A percentile compares a stretch with the other conserved stretches of the same genome.
Evolutionary conservation across 2,888 invertebrate genomes (phyloP).

Genomic region (Nymphalis polychloros): DNA sequence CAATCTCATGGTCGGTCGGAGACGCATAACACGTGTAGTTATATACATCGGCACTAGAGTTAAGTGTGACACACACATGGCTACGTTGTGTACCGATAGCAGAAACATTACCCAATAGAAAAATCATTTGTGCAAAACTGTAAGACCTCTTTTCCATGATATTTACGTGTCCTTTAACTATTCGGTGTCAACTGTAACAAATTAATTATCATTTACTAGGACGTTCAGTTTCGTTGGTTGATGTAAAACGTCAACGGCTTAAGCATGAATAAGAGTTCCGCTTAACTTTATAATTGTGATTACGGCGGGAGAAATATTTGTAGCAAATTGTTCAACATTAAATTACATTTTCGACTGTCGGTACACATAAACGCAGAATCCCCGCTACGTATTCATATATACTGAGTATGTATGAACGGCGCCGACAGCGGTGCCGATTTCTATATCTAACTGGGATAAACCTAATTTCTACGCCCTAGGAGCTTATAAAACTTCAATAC

Average conservation of each 20-base stretch:
- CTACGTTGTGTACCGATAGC: background rate
- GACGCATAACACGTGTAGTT: constrained; percentile 57
- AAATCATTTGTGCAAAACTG: background rate
- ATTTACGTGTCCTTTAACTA: no score
- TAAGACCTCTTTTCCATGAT: no score
- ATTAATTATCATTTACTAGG: no score
- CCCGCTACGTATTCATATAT: background rate
- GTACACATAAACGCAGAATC: background rate
- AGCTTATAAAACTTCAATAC: constrained; percentile 18
- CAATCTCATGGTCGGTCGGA: constrained; percentile 10
- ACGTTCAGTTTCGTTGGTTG: no score
- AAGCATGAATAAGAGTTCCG: no score
- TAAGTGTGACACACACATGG: background rate
- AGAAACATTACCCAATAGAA: background rate
- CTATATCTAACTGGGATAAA: constrained; percentile 7
- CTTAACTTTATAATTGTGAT: no score
- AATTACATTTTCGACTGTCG: background rate
- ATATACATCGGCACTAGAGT: background rate
- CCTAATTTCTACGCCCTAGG: constrained; percentile 29
- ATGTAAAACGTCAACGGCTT: no score
- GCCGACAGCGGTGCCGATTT: background rate
- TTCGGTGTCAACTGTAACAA: no score
- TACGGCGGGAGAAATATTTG: no score
- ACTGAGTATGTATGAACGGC: background rate
- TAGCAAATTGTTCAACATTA: no score